Base-by-base conservation (phyloP, 2,113 vertebrate genomes). In the Pterocles orientalis region DNA sequence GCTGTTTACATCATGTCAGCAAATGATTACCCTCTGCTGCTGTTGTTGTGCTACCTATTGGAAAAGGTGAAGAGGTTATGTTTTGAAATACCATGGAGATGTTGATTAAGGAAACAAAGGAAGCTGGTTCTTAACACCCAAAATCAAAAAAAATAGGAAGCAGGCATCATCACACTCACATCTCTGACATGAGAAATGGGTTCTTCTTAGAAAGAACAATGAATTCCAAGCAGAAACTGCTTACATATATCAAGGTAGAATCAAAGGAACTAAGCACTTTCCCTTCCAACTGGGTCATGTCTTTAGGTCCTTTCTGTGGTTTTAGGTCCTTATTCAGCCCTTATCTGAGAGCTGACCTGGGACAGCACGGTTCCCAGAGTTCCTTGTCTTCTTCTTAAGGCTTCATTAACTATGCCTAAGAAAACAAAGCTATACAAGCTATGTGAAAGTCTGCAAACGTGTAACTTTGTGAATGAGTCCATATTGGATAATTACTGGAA, bases 21-120 rank as follows among this genome's bases (percentile, higher is more conserved):
- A 96, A 89, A 92, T 77, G 64, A 91, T 96, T 94, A 79, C 95
- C 82, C 85, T 95, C 94, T 92, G 61, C 65, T 94, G 93, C 85
- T 90, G 83, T 3, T 95, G 79, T 93, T 94, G 89, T 86, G 45
- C 82, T 97, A 95, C 97, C 85, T 96, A 36, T 91, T 90, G 90
- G 60, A 95, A 97, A 94, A 82, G 96, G 97, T 94, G 89, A 97
- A 96, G 90, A 60, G 47, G 79, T 96, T 95, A 90, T 95, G 86
- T 86, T 97, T 97, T 94, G 86, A 88, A 97, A 96, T 81, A 75
- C 66, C 51, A 17, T 24, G 41, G 70, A 94, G 47, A 78, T 90
- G 51, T 95, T 97, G 96, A 96, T 96, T 95, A 97, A 97, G n/a
- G 94, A 93, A 97, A 97, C 80, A 95, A 90, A 91, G 79, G 88